Evolutionary conservation across 2,888 invertebrate genomes (phyloP).

Genomic region (Phymatocera aterrima): DNA sequence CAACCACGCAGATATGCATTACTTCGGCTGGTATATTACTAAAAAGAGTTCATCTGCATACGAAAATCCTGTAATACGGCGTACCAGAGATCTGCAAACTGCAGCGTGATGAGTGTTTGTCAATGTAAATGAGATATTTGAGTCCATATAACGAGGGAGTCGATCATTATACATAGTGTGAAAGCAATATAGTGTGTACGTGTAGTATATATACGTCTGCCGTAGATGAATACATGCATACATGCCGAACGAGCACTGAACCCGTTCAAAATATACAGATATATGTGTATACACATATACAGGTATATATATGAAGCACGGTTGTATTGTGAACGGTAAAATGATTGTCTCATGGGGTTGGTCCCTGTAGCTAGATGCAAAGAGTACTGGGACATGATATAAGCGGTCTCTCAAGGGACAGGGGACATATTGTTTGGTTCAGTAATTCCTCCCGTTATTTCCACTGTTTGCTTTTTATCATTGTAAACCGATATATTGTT

Average conservation of each 20-base stretch:
- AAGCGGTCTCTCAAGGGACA: slow-evolving; percentile 62
- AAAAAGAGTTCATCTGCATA: too few relatives aligned
- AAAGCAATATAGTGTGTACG: neutral
- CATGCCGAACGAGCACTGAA: neutral
- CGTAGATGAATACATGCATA: too few relatives aligned
- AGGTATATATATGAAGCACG: too few relatives aligned
- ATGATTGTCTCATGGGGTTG: slow-evolving; percentile 20
- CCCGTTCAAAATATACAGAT: slow-evolving; percentile 28
- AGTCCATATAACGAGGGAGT: slow-evolving; percentile 10
- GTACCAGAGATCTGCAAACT: slow-evolving; percentile 6
- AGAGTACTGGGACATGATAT: slow-evolving; percentile 28
- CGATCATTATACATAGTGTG: too few relatives aligned
- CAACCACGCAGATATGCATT: too few relatives aligned
- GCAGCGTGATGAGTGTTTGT: slow-evolving; percentile 22
- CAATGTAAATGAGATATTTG: slow-evolving; percentile 40
- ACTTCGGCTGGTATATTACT: too few relatives aligned
- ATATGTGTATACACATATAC: too few relatives aligned
- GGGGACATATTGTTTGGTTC: slow-evolving; percentile 71
- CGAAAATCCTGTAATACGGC: neutral
- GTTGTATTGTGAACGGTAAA: slow-evolving; percentile 16
- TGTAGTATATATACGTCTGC: neutral
- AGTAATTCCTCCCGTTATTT: slow-evolving; percentile 71
- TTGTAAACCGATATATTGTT: slow-evolving; percentile 72
- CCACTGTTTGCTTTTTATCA: slow-evolving; percentile 72
- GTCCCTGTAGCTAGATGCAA: slow-evolving; percentile 17